Conservation (phyloP, 2,113 vertebrate genomes). For the Xenopus tropicalis region UCB_Xtro_10.0 CM004444.2:129139001-129139500, state of each 20-base stretch:
- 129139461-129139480: no score
- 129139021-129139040: slow-evolving; percentile 76
- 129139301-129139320: no score
- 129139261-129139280: slow-evolving; percentile 55
- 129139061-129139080: slow-evolving; percentile 74
- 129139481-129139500: no score
- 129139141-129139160: slow-evolving; percentile 77
- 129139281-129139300: slow-evolving; percentile 18
- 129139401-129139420: no score
- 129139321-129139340: no score
- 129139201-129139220: slow-evolving; percentile 74
- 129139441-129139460: no score
- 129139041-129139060: slow-evolving; percentile 76
- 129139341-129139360: no score
- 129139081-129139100: slow-evolving; percentile 77
- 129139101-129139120: slow-evolving; percentile 74
- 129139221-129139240: slow-evolving; percentile 68
- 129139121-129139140: slow-evolving; percentile 78
- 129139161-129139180: slow-evolving; percentile 69
- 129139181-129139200: slow-evolving; percentile 73
- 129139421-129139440: no score
- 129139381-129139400: no score
- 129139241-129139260: slow-evolving; percentile 61
- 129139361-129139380: no score
- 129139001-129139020: slow-evolving; percentile 77